Base-by-base conservation (phyloP, 1,140 invertebrate species). In the Delia radicum region DNA sequence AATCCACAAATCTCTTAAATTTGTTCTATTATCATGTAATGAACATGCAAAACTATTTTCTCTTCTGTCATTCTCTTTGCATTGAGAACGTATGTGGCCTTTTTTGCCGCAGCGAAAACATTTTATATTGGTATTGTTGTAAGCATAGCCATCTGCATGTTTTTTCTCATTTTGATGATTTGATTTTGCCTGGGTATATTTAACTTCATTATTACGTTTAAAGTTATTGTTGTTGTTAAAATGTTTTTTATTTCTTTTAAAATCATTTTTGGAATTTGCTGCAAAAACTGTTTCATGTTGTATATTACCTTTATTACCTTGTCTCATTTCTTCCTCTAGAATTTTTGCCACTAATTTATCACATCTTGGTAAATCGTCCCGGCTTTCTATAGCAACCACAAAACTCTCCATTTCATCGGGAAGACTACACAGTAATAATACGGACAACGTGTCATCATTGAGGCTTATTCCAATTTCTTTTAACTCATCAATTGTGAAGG, bases 391-490 rank as follows among this genome's bases (percentile, higher is more conserved):
- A n/a, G 69, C 75, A 18, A 76, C 69, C 2, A 76, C 71, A 55
- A 76, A 76, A 74, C 42, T 74, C 21, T 76, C 75, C 71, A 73
- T 73, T 73, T 76, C 75, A 4, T 76, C 55, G 2, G 75, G 75
- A 27, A 76, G 42, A 37, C 24, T 27, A 37, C 75, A 76, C 3
- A 65, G 69, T 26, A 74, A 67, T 28, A 76, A 18, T 29, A 67
- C 67, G 18, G 55, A 28, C 18, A 76, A 37, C 2, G 74, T 37
- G 15, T 73, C 75, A 31, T 72, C 65, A 71, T 55, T 31, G 13
- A 76, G 29, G 21, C 33, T 24, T 29, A 71, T 37, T 12, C 27
- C 67, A 26, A 76, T 76, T 55, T 62, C 67, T 24, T 72, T 76
- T 28, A 76, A 31, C 5, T 26, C 55, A 62, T 76, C 48, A 21